Percentiles rank a stretch among this genome's conserved stretches.
phyloP scores from a whole-genome alignment of 92 coral and sea anemone genomes.

The Zoanthus sansibaricus region DNA sequence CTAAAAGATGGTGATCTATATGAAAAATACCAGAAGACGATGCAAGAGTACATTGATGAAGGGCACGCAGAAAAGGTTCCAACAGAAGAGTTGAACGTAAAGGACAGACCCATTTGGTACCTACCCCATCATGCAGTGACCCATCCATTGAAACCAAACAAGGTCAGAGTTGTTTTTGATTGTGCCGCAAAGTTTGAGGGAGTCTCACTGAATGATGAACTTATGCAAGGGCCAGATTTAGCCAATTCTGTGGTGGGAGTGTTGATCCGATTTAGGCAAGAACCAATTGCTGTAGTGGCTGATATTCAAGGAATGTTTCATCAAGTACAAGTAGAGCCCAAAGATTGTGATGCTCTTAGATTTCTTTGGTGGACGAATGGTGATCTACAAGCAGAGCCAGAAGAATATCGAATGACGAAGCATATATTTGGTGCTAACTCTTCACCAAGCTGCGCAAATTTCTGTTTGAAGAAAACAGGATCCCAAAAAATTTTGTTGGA shows the following conservation, averaged over 20 bases:
- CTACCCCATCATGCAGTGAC: too few species aligned
- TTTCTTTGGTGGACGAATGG: constrained; percentile 64
- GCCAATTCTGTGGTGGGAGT: too few species aligned
- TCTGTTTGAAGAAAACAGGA: constrained; percentile 58
- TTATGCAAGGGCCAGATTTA: too few species aligned
- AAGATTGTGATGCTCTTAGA: constrained; percentile 56
- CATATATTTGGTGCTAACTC: constrained; percentile 52
- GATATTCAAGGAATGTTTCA: constrained; percentile 64
- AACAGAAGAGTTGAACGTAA: too few species aligned
- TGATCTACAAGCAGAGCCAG: constrained; percentile 48
- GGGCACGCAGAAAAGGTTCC: too few species aligned
- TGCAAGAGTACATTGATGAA: too few species aligned
- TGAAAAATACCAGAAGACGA: constrained; percentile 27
- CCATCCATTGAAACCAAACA: too few species aligned
- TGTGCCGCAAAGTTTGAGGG: too few species aligned
- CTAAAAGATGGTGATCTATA: constrained; percentile 43
- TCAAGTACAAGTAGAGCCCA: constrained; percentile 59
- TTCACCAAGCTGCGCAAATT: constrained; percentile 57
- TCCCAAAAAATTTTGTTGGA: too few species aligned
- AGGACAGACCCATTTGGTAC: too few species aligned
- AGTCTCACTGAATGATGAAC: too few species aligned
- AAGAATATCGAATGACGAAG: constrained; percentile 63
- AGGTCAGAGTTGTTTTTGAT: too few species aligned
- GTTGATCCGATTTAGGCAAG: constrained; percentile 39
- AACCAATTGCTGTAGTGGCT: constrained; percentile 47